A percentile compares a stretch with the other conserved stretches of the same genome.
These are phyloP conservation scores for Acrobasis repandana DNA, from an alignment of 2,888 invertebrate species.

Conservation along the genomic window DNA sequence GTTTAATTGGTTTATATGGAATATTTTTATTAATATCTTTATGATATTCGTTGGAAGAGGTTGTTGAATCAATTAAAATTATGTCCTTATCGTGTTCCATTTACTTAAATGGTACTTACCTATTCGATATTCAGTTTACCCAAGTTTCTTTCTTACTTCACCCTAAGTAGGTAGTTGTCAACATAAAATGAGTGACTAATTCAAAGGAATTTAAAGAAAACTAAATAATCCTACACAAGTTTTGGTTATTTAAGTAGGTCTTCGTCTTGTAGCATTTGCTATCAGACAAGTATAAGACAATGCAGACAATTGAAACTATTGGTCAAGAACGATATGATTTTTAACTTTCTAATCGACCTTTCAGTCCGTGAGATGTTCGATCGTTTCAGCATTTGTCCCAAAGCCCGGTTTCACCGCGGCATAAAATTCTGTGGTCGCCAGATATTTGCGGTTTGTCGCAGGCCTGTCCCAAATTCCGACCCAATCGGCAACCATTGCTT, in stretches of 20 bases:
- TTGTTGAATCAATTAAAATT: neutral
- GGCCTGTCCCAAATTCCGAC: neutral
- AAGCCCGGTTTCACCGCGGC: neutral
- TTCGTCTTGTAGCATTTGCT: no score
- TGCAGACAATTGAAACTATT: no score
- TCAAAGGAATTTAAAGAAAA: no score
- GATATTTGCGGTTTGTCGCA: slow-evolving; percentile 8
- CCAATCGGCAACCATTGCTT: neutral
- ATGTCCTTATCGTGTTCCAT: neutral
- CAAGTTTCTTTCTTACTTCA: no score
- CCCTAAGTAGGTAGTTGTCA: no score
- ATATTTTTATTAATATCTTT: neutral
- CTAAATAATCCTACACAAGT: no score
- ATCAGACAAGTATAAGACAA: no score
- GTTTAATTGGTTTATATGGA: neutral
- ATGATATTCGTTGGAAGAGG: neutral
- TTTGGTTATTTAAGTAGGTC: no score
- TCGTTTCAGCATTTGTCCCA: neutral
- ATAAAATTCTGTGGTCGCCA: slow-evolving; percentile 14
- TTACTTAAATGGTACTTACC: no score
- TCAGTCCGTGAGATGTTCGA: slow-evolving; percentile 1
- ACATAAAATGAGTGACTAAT: no score
- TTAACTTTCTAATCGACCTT: slow-evolving; percentile 6
- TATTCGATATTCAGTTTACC: no score
- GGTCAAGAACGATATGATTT: no score